Base-by-base conservation (phyloP, 2,888 invertebrate species). In the Hyalella azteca region DNA sequence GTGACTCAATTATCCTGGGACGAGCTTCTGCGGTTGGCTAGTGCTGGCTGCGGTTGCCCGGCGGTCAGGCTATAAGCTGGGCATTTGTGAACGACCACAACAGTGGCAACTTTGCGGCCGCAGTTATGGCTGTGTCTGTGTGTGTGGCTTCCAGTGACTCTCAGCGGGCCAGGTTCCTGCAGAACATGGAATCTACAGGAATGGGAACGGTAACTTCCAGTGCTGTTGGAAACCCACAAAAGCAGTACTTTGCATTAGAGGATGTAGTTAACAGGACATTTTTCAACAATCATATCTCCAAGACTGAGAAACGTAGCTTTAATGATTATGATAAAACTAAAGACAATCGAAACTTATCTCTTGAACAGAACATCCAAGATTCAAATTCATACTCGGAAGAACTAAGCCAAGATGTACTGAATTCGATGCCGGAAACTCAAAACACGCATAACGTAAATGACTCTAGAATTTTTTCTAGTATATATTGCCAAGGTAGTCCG, bases 51-150 rank as follows among this genome's bases (percentile, higher is more conserved):
- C 66, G 19, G 39, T 66, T 36, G 36, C 15, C 36, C 66, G 32
- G 66, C 29, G 66, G 66, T 66, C 39, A 39, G 36, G 66, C 32
- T 66, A 66, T 36, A 66, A 66, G 66, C 36, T 66, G 66, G 66
- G 66, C 66, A 66, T 7, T n/a, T 19, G 66, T 22, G 13, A 32
- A 5, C 19, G 36, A 36, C 66, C 66, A n/a, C 66, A 66, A 66
- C 66, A 66, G 66, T 66, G 66, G 66, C 66, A 36, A 66, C 36
- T 66, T 66, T 66, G 66, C 66, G 66, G 66, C 66, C 66, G 66
- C n/a, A 39, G 36, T 15, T 19, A 66, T 66, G 66, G 66, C 66
- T 36, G 66, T 66, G 66, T 66, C 66, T 32, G 66, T 66, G 66
- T 66, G 66, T 66, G 66, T 66, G 1, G 36, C 66, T 7, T 54